Evolutionary conservation across 1,140 invertebrate species (phyloP).

Genomic region (Aphelenchoides besseyi): DNA sequence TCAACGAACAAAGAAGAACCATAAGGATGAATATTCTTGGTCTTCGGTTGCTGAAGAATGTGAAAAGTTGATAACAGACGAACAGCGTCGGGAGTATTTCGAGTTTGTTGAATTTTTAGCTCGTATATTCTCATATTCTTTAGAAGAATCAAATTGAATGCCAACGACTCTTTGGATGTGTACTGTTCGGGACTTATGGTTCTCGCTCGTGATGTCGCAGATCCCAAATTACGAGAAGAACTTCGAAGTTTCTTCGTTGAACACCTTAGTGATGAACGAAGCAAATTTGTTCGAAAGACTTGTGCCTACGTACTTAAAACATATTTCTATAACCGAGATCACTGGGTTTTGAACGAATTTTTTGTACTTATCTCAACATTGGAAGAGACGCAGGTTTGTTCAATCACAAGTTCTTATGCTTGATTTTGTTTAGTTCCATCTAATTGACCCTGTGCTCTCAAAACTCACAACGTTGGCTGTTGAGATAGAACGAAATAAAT

Average conservation of each 20-base stretch:
- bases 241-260: neutral
- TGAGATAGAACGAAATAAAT: neutral
- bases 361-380: constrained; percentile 8
- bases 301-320: neutral
- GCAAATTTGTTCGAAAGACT: constrained; percentile 12
- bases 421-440: constrained; percentile 11
- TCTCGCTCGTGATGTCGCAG: neutral
- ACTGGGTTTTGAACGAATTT: neutral
- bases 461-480: neutral
- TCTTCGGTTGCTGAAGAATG: neutral
- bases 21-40: neutral
- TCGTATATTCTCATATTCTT: neutral
- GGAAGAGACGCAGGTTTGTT: constrained; percentile 21
- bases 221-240: neutral
- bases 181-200: neutral
- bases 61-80: neutral
- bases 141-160: neutral
- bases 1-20: no score
- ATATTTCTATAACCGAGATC: neutral
- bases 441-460: constrained; percentile 10
- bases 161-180: neutral
- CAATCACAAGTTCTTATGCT: neutral
- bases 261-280: neutral
- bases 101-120: neutral
- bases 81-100: neutral